Base-by-base conservation (phyloP, 2,797 vertebrate species). In the Melanotaenia boesemani region DNA sequence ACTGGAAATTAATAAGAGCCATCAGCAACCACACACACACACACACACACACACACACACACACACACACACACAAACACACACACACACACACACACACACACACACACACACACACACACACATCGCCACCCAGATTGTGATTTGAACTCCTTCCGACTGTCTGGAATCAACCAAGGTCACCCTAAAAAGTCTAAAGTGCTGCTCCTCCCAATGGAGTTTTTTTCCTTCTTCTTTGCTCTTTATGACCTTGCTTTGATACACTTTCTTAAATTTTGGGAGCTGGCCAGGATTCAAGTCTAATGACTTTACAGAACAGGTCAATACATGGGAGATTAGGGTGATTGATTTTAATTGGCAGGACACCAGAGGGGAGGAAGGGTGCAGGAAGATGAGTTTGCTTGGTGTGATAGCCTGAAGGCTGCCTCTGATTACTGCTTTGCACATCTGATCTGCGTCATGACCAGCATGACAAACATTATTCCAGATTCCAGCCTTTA, bases 111-210 rank as follows among this genome's bases (percentile, higher is more conserved):
- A 77, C 74, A 70, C 67, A 32, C 30, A 32, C 30, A 79, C 76
- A 52, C 60, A 83, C 54, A 26, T 46, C 54, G 18, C 77, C 81
- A 64, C 76, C 71, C 74, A 76, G 61, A 66, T 65, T 74, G 61
- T 0, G 66, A 52, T 75, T 34, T 37, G 20, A 82, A 65, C 72
- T 65, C 67, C 76, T 70, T 63, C 60, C 36, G 56, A 48, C 76
- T 56, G 79, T 80, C 79, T 87, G 80, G 76, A 67, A 63, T 79
- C 66, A 74, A 76, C 80, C 78, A 88, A 90, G 82, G 88, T 92
- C 82, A 79, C 62, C 26, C 30, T 5, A 7, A 63, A 32, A 24
- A 84, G 44, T 66, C 62, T 12, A 57, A 65, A 75, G 62, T 26
- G 0, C 8, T 2, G 66, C 48, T 60, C 39, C 50, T 67, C 81